These are phyloP conservation scores for Tethea ocularis DNA, from an alignment of 2,888 invertebrate genomes.

Conservation along the genomic window DNA sequence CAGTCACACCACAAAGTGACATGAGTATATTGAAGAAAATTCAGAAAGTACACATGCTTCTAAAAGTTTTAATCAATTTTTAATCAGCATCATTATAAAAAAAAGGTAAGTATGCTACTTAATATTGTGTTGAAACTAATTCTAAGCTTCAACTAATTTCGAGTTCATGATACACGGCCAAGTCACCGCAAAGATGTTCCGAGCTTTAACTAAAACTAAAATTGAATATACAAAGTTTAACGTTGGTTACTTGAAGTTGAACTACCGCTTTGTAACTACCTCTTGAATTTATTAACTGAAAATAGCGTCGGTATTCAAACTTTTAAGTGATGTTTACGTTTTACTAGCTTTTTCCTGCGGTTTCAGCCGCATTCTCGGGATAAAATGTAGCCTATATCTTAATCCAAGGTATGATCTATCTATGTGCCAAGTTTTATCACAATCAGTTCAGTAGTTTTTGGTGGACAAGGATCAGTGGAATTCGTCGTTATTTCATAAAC, in stretches of 20 bases:
- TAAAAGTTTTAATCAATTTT: not conserved
- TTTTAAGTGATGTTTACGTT: not conserved
- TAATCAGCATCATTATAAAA: not conserved
- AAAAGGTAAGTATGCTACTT: not conserved
- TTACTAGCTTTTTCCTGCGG: too few relatives aligned
- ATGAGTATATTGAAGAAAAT: too few relatives aligned
- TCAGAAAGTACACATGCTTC: too few relatives aligned
- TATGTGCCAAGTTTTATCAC: too few relatives aligned
- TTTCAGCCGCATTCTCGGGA: too few relatives aligned
- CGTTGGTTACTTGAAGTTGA: not conserved
- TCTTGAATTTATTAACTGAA: constrained; percentile 3
- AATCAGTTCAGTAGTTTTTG: too few relatives aligned
- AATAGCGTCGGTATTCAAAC: not conserved
- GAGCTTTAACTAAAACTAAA: constrained; percentile 5
- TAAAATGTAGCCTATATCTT: too few relatives aligned
- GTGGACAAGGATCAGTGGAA: too few relatives aligned
- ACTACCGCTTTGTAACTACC: not conserved
- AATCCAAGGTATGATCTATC: too few relatives aligned
- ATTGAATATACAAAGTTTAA: constrained; percentile 5
- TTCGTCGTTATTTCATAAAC: too few relatives aligned
- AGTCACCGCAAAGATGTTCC: not conserved
- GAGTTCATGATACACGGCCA: not conserved
- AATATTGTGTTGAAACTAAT: not conserved
- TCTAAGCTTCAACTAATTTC: not conserved
- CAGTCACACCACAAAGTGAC: too few relatives aligned